Percentiles rank a stretch among this genome's conserved stretches.
phyloP scores from a whole-genome alignment of 2,113 vertebrate genomes.

The Brachypodius melanocephalos region DNA sequence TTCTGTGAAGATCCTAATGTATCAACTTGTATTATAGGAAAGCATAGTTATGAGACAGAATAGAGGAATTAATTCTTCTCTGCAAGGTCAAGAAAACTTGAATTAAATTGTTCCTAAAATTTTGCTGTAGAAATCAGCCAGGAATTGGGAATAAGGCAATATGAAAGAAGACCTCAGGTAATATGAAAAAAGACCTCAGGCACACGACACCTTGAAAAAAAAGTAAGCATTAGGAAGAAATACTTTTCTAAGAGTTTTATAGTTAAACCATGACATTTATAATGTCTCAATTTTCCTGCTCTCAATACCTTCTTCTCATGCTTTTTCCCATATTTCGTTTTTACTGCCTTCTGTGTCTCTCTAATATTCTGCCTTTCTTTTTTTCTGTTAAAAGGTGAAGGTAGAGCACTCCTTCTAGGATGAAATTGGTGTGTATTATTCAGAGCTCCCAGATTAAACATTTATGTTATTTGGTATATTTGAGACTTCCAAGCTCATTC shows the following conservation, averaged over 20 bases:
- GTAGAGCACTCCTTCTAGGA: background rate
- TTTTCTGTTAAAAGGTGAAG: background rate
- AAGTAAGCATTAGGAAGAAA: background rate
- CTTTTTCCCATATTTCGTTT: background rate
- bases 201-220: background rate
- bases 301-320: background rate
- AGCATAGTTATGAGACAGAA: background rate
- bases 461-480: background rate
- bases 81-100: background rate
- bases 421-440: background rate
- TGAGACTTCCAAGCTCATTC: background rate
- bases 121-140: background rate
- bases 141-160: background rate
- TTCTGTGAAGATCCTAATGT: background rate
- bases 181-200: background rate
- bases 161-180: background rate
- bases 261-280: background rate
- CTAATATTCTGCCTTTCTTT: background rate
- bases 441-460: background rate
- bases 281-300: background rate
- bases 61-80: background rate
- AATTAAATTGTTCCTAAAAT: background rate
- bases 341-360: background rate
- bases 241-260: background rate
- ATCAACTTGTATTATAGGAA: background rate